A percentile compares a stretch with the other conserved stretches of the same genome.
Evolutionary conservation across 2,113 vertebrate genomes (phyloP).

Genomic region (Rhinopomastus cyanomelas): DNA sequence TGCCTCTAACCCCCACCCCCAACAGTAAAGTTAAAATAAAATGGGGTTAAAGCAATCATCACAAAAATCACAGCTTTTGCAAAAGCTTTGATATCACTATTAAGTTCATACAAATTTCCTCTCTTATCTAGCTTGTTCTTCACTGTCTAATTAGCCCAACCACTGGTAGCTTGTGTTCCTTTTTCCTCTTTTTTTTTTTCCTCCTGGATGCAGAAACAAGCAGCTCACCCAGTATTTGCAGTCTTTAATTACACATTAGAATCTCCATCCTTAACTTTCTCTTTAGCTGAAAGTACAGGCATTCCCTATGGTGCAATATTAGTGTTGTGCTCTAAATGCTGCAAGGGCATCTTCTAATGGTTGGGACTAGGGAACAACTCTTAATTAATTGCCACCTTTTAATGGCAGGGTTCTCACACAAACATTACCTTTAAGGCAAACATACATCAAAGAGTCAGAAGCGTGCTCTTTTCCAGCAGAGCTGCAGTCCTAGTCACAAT

Average conservation of each 20-base stretch:
- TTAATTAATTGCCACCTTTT: slow-evolving; percentile 57
- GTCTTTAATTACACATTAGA: slow-evolving; percentile 41
- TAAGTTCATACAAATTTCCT: slow-evolving; percentile 49
- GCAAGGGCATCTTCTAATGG: slow-evolving; percentile 27
- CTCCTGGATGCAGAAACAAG: slow-evolving; percentile 33
- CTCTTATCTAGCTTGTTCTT: slow-evolving; percentile 58
- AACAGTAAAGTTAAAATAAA: not conserved
- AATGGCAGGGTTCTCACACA: slow-evolving; percentile 23
- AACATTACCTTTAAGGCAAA: slow-evolving; percentile 61
- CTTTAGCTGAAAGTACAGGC: not conserved
- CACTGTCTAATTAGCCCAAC: slow-evolving; percentile 38
- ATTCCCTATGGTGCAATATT: slow-evolving; percentile 45
- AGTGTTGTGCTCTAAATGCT: slow-evolving; percentile 6
- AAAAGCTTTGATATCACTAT: slow-evolving; percentile 57
- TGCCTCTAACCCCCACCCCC: not conserved
- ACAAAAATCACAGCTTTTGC: slow-evolving; percentile 13
- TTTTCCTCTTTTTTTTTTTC: not conserved
- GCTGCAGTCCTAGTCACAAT: not conserved
- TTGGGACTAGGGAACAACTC: slow-evolving; percentile 22
- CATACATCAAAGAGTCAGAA: slow-evolving; percentile 44
- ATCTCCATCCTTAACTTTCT: slow-evolving; percentile 18
- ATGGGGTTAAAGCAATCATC: not conserved
- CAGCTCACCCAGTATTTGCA: slow-evolving; percentile 48
- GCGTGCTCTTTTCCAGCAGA: not conserved
- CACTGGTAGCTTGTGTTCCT: not conserved